Conservation (phyloP, 2,113 vertebrate genomes). For the Tychaedon coryphoeus region DNA sequence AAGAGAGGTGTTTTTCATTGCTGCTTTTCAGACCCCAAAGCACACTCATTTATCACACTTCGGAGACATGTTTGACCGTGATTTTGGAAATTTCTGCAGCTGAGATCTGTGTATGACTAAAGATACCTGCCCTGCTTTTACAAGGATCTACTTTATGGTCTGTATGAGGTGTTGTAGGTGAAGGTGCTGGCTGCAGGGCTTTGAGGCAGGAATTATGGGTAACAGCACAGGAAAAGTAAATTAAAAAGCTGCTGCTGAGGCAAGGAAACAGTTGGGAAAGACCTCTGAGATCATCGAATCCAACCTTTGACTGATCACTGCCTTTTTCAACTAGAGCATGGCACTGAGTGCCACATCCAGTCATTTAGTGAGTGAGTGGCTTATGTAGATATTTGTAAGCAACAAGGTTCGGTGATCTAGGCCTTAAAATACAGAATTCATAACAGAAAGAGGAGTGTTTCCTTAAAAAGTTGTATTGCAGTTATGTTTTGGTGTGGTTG, state of each 20-base stretch:
- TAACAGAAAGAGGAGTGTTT: not conserved
- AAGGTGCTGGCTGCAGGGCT: not conserved
- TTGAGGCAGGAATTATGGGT: not conserved
- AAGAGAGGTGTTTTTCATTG: not conserved
- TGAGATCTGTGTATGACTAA: not conserved
- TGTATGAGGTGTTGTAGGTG: not conserved
- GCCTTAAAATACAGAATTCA: not conserved
- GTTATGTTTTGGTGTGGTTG: fast-evolving
- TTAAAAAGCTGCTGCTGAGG: not conserved
- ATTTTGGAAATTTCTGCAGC: not conserved
- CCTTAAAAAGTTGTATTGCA: not conserved
- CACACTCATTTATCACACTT: fast-evolving
- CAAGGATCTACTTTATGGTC: fast-evolving
- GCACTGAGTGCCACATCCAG: not conserved
- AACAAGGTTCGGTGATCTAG: not conserved
- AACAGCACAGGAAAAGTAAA: not conserved
- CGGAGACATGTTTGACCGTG: not conserved
- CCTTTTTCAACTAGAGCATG: not conserved
- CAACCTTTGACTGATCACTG: not conserved
- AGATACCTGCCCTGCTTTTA: not conserved
- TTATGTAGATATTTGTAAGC: not conserved
- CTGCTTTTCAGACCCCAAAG: not conserved
- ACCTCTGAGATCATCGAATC: not conserved
- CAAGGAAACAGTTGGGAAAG: not conserved
- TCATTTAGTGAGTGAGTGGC: fast-evolving